Conservation (phyloP, 2,113 vertebrate species). For the Dicentrarchus labrax region DNA sequence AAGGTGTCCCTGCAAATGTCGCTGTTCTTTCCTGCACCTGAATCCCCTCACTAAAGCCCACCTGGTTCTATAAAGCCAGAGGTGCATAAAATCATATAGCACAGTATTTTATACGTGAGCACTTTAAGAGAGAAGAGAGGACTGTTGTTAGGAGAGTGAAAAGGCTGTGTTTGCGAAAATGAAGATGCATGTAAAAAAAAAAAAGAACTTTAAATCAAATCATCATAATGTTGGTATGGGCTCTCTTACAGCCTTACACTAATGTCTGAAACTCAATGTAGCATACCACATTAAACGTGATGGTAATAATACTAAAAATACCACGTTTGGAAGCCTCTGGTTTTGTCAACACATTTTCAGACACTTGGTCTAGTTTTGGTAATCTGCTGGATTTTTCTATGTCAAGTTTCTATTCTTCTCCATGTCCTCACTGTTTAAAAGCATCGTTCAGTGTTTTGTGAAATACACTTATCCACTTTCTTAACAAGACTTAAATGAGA, state of each 20-base stretch:
- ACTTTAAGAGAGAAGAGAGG: neutral
- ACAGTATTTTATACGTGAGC: neutral
- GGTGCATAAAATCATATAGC: neutral
- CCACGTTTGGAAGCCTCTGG: neutral
- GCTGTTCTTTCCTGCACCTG: constrained; percentile 20
- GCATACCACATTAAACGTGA: neutral
- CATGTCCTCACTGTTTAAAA: neutral
- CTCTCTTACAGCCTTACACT: neutral
- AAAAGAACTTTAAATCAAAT: neutral
- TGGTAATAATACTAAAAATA: neutral
- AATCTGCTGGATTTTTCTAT: neutral
- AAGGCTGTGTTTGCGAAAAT: neutral
- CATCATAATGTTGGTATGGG: neutral
- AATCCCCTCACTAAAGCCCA: constrained; percentile 6
- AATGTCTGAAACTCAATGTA: neutral
- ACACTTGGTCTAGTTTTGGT: neutral
- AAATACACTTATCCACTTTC: neutral
- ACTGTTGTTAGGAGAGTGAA: neutral
- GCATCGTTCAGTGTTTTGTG: neutral
- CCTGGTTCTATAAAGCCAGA: constrained; percentile 24
- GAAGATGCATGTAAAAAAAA: constrained; percentile 3
- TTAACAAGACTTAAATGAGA: neutral
- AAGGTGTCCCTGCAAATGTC: constrained; percentile 49
- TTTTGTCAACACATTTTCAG: constrained; percentile 10
- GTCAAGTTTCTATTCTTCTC: neutral